Percentiles rank a stretch among this genome's conserved stretches.
phyloP scores from a whole-genome alignment of 2,888 invertebrate genomes.

The Eupsilia transversa region DNA sequence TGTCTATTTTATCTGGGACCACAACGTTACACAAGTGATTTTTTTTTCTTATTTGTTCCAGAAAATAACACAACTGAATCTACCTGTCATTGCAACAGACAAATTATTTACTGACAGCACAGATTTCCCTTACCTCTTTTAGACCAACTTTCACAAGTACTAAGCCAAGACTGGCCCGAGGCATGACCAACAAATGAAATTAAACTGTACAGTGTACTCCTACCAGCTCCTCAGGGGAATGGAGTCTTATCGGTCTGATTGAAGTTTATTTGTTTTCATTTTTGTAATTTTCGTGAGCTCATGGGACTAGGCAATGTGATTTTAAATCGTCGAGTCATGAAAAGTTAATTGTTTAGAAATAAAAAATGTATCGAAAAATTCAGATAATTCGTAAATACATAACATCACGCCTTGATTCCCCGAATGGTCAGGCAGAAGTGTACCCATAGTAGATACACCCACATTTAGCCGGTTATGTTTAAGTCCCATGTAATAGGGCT shows the following conservation, averaged over 20 bases:
- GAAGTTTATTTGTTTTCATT: constrained; percentile 57
- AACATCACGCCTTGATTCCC: no score
- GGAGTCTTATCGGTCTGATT: constrained; percentile 55
- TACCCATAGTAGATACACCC: no score
- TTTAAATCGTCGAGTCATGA: constrained; percentile 36
- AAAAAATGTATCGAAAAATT: background rate
- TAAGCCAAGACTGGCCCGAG: constrained; percentile 26
- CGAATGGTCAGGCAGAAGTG: no score
- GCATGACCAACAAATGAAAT: constrained; percentile 47
- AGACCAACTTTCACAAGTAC: constrained; percentile 7
- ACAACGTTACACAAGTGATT: background rate
- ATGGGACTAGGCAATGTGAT: constrained; percentile 31
- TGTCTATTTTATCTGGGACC: background rate
- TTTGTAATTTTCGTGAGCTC: constrained; percentile 32
- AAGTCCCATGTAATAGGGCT: background rate
- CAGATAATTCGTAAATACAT: background rate
- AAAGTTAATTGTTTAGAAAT: background rate
- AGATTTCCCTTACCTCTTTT: background rate
- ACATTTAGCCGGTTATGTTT: no score
- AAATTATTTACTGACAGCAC: background rate
- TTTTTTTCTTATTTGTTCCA: background rate
- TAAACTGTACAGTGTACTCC: constrained; percentile 15
- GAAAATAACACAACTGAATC: background rate
- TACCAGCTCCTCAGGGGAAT: constrained; percentile 38
- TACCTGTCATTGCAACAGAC: background rate